Conservation (phyloP, 1,140 invertebrate species). For the Sinella curviseta region DNA sequence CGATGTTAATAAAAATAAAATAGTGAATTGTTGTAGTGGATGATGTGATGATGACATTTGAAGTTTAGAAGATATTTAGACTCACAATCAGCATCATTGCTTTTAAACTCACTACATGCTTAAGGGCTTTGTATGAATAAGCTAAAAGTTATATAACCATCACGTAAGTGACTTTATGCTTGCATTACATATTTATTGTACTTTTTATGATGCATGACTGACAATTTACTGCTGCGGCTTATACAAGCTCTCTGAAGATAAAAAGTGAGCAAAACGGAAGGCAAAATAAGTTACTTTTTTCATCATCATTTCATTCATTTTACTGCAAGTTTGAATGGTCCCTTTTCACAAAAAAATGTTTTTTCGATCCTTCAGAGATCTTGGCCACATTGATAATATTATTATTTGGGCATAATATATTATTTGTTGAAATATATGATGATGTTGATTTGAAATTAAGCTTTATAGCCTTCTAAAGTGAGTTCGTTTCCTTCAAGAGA, state of each 20-base stretch:
- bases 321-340: too few species aligned
- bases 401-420: too few species aligned
- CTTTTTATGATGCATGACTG: slow-evolving; percentile 22
- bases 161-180: neutral
- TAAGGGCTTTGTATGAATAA: too few species aligned
- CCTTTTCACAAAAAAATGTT: too few species aligned
- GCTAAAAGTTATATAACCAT: too few species aligned
- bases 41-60: too few species aligned
- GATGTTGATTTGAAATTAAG: neutral
- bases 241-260: neutral
- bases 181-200: neutral
- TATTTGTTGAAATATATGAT: too few species aligned
- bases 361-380: too few species aligned
- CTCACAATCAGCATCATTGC: too few species aligned
- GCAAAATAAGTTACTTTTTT: neutral
- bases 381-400: too few species aligned
- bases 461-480: neutral
- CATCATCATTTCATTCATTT: neutral
- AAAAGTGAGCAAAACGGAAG: neutral
- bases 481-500: neutral
- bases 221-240: slow-evolving; percentile 3
- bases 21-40: neutral
- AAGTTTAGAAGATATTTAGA: too few species aligned
- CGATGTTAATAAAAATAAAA: neutral
- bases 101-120: too few species aligned